Conservation (phyloP, 2,113 vertebrate species). For the Haliaeetus leucogaster region DNA sequence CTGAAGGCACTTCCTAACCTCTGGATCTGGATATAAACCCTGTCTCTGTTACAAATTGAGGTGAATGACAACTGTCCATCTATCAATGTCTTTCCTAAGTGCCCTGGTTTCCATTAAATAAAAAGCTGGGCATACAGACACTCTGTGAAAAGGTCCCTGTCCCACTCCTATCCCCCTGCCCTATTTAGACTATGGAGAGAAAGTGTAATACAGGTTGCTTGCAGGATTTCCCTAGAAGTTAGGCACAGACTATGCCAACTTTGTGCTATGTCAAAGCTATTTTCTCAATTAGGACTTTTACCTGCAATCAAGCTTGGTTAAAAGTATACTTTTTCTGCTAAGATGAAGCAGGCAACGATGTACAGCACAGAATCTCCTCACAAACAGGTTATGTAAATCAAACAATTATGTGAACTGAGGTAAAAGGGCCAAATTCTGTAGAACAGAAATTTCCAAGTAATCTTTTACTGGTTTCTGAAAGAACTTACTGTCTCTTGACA, state of each 20-base stretch:
- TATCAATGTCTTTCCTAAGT: not conserved
- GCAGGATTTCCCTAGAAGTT: not conserved
- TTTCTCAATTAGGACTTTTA: not conserved
- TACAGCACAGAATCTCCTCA: not conserved
- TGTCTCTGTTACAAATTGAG: not conserved
- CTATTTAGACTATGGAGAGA: not conserved
- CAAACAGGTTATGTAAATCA: not conserved
- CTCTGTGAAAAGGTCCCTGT: not conserved
- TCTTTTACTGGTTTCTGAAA: not conserved
- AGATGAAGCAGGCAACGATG: not conserved
- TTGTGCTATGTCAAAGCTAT: not conserved
- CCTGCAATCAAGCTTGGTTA: not conserved
- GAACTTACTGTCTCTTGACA: not conserved
- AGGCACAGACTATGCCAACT: not conserved
- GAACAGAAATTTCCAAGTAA: not conserved
- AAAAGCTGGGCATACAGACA: not conserved
- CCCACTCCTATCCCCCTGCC: not conserved
- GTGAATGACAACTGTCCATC: not conserved
- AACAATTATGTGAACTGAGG: not conserved
- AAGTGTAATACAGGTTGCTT: not conserved
- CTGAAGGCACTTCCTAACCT: not conserved
- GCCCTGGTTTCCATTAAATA: not conserved
- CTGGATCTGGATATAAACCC: not conserved
- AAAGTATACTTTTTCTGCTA: not conserved
- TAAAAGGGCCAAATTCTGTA: not conserved